phyloP scores from a whole-genome alignment of 1,140 invertebrate species.

The Gerris buenoi region DNA sequence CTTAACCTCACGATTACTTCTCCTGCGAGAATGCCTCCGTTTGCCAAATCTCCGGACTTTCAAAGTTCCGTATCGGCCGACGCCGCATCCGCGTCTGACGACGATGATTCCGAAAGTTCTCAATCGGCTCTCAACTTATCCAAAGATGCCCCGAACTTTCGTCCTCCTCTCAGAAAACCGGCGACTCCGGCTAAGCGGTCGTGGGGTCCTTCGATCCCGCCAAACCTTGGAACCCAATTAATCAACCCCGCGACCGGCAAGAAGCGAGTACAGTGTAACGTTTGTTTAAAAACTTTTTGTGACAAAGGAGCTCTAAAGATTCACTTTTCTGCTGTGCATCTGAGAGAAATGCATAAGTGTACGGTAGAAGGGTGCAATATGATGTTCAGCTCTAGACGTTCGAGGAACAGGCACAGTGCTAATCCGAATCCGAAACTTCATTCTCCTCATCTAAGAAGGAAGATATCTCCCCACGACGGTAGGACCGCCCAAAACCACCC shows the following conservation, averaged over 20 bases:
- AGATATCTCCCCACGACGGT: constrained; percentile 85
- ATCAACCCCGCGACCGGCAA: constrained; percentile 85
- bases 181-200: constrained; percentile 77
- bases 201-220: constrained; percentile 61
- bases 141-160: constrained; percentile 24
- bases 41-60: constrained; percentile 26
- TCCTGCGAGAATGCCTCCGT: constrained; percentile 19
- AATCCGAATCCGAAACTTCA: constrained; percentile 98
- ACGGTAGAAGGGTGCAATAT: constrained; percentile 97
- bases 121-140: constrained; percentile 51
- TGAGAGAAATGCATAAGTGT: constrained; percentile 98
- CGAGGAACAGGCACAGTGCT: constrained; percentile 88
- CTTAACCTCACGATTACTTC: constrained; percentile 38
- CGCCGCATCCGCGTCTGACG: constrained; percentile 46
- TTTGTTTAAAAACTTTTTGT: constrained; percentile 97
- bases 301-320: constrained; percentile 99
- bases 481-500: constrained; percentile 72
- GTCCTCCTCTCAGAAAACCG: constrained; percentile 43
- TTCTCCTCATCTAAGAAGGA: constrained; percentile 77
- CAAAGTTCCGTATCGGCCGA: constrained; percentile 30
- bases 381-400: constrained; percentile 95
- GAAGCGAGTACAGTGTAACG: constrained; percentile 94
- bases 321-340: constrained; percentile 96
- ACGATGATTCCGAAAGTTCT: constrained; percentile 42
- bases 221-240: constrained; percentile 73